These are phyloP conservation scores for Gymnocephalus cernua DNA, from an alignment of 2,113 vertebrate genomes.

Conservation along the genomic window DNA sequence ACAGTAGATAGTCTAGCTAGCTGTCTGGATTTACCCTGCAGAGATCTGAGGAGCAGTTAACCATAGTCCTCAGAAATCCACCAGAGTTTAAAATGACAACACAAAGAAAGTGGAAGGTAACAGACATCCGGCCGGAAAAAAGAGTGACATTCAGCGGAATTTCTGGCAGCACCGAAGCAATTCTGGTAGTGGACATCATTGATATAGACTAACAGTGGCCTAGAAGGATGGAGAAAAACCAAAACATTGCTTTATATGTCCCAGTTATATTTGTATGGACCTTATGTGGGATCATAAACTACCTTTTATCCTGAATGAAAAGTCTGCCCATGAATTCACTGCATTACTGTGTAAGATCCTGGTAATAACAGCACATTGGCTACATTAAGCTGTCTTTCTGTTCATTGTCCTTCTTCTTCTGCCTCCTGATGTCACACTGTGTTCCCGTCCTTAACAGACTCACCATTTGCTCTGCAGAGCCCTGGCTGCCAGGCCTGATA, in stretches of 20 bases:
- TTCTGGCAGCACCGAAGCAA: no score
- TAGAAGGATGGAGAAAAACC: conserved; percentile 17
- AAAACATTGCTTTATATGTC: conserved; percentile 6
- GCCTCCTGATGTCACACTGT: conserved; percentile 31
- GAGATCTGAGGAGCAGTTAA: no score
- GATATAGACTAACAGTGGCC: not conserved
- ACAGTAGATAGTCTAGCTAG: no score
- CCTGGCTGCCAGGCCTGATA: conserved; percentile 41
- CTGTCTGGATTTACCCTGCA: no score
- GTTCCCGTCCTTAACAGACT: conserved; percentile 32
- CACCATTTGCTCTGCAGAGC: conserved; percentile 15
- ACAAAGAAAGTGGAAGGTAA: no score
- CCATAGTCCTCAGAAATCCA: no score
- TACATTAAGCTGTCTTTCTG: not conserved
- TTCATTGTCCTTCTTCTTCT: conserved; percentile 11
- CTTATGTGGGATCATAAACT: conserved; percentile 21
- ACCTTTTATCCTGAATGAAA: conserved; percentile 23
- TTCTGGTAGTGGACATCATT: no score
- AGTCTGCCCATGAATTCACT: not conserved
- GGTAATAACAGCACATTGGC: not conserved
- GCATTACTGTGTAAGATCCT: not conserved
- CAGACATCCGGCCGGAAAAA: no score
- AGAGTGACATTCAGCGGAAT: no score
- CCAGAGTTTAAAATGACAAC: no score
- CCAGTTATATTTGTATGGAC: conserved; percentile 10